These are phyloP conservation scores for Crotalus adamanteus DNA, from an alignment of 2,797 vertebrate genomes.

Conservation along the genomic window DNA sequence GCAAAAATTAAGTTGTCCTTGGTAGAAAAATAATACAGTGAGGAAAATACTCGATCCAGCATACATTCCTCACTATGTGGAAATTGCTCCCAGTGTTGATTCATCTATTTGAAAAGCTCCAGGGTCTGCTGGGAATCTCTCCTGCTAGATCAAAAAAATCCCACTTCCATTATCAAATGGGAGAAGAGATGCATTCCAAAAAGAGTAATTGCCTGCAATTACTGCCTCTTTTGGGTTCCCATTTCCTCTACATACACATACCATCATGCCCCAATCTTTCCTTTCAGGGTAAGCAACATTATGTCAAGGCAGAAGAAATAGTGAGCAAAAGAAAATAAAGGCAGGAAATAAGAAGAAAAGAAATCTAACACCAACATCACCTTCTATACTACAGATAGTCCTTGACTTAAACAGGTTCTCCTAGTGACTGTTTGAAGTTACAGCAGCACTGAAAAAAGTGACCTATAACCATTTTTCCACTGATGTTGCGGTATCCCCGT, in stretches of 20 bases:
- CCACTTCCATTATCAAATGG: background rate
- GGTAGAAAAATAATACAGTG: background rate
- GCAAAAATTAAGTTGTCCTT: background rate
- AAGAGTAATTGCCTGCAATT: background rate
- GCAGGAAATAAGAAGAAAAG: background rate
- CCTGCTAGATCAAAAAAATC: background rate
- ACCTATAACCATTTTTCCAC: background rate
- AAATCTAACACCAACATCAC: background rate
- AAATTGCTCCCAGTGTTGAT: background rate
- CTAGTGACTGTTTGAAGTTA: background rate
- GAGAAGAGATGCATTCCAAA: background rate
- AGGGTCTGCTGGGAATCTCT: background rate
- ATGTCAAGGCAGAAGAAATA: background rate
- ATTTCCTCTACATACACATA: background rate
- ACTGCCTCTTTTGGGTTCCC: background rate
- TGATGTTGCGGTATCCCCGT: background rate
- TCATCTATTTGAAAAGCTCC: background rate
- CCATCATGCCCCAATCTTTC: background rate
- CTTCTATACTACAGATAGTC: background rate
- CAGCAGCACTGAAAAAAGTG: background rate
- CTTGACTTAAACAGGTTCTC: background rate
- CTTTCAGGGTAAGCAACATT: background rate
- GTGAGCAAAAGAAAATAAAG: background rate
- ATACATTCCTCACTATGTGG: background rate
- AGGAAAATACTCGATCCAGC: background rate